phyloP scores from a whole-genome alignment of 2,888 invertebrate species.

The Lithosia quadra region DNA sequence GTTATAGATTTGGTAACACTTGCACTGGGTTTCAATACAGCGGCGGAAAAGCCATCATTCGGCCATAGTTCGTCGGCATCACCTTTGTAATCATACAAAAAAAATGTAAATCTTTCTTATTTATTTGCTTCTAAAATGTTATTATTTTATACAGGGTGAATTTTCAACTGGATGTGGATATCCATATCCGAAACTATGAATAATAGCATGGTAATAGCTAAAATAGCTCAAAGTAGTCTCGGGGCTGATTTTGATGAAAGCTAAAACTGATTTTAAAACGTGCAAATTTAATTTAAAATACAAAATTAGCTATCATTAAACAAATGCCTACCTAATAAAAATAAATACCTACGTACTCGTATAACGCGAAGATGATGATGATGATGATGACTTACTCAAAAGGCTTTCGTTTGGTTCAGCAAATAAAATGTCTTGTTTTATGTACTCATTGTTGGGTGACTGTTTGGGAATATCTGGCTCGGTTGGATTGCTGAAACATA shows the following conservation, averaged over 20 bases:
- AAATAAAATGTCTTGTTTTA: conserved; percentile 47
- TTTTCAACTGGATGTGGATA: no score
- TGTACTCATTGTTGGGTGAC: conserved; percentile 11
- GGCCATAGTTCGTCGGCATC: conserved; percentile 78
- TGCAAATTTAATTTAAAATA: no score
- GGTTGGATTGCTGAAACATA: conserved; percentile 9
- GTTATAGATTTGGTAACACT: conserved; percentile 71
- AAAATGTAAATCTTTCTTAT: not conserved
- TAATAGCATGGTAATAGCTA: no score
- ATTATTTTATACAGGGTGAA: no score
- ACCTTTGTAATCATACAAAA: conserved; percentile 51
- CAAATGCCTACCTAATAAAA: no score
- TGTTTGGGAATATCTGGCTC: not conserved
- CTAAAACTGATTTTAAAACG: no score
- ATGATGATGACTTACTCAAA: conserved; percentile 63
- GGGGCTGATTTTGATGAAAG: no score
- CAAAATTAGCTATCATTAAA: no score
- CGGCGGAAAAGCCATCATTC: conserved; percentile 47
- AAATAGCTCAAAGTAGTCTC: no score
- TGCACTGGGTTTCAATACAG: conserved; percentile 60
- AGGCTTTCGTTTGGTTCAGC: conserved; percentile 64
- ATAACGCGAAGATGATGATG: no score
- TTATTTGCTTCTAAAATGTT: not conserved
- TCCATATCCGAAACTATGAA: no score
- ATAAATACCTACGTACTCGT: not conserved